These are phyloP conservation scores for Crypturellus undulatus DNA, from an alignment of 2,113 vertebrate species.

Conservation along the genomic window DNA sequence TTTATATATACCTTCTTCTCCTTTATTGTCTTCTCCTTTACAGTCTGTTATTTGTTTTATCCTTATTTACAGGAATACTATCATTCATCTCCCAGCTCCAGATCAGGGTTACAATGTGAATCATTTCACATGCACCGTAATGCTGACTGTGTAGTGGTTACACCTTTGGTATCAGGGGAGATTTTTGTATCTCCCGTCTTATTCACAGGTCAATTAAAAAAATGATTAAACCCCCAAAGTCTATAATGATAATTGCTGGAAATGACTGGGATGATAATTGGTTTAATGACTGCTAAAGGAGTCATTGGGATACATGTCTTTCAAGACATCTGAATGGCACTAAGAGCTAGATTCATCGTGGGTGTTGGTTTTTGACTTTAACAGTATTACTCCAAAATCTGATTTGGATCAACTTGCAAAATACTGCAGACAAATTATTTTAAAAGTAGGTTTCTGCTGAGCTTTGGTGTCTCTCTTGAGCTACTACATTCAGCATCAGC, in stretches of 20 bases:
- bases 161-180: slow-evolving; percentile 56
- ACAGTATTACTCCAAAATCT: slow-evolving; percentile 46
- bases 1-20: too few relatives aligned
- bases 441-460: slow-evolving; percentile 21
- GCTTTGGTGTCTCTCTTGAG: slow-evolving; percentile 44
- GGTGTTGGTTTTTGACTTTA: slow-evolving; percentile 58
- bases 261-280: slow-evolving; percentile 72
- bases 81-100: not conserved
- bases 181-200: slow-evolving; percentile 53
- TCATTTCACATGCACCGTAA: slow-evolving; percentile 4
- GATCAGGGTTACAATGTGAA: not conserved
- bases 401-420: slow-evolving; percentile 39
- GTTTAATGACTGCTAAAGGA: slow-evolving; percentile 71
- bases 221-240: slow-evolving; percentile 67
- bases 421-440: slow-evolving; percentile 34
- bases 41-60: not conserved
- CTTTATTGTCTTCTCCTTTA: not conserved
- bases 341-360: slow-evolving; percentile 50
- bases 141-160: slow-evolving; percentile 11
- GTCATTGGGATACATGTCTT: slow-evolving; percentile 51
- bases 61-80: not conserved
- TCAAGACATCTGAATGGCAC: slow-evolving; percentile 57
- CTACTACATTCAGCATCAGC: slow-evolving; percentile 25
- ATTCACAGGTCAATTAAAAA: slow-evolving; percentile 69
- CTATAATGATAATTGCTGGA: slow-evolving; percentile 69